Conservation (phyloP, 2,797 vertebrate genomes). For the Sebastolobus altivelis region DNA sequence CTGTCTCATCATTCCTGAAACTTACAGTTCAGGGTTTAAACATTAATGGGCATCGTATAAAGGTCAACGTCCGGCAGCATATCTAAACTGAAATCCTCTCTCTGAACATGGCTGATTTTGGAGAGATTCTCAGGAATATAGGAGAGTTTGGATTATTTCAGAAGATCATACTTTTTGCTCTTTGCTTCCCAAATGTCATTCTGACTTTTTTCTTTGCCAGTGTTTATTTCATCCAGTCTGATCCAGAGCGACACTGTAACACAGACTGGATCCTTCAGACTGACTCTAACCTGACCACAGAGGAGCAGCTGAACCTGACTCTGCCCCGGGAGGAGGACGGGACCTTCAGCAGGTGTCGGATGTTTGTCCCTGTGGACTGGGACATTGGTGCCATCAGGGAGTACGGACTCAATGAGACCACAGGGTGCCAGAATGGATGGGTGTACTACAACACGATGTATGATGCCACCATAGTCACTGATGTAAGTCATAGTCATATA, state of each 20-base stretch:
- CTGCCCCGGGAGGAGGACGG: constrained; percentile 79
- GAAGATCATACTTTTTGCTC: constrained; percentile 75
- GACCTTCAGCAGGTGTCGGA: constrained; percentile 83
- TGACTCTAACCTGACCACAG: constrained; percentile 79
- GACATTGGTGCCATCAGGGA: constrained; percentile 78
- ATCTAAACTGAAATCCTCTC: not conserved
- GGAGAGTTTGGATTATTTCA: constrained; percentile 89
- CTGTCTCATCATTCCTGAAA: not conserved
- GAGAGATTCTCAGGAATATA: constrained; percentile 78
- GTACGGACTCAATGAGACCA: constrained; percentile 81
- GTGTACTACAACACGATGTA: constrained; percentile 79
- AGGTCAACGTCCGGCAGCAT: constrained; percentile 21
- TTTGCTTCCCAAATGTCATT: constrained; percentile 77
- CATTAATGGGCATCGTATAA: constrained; percentile 58
- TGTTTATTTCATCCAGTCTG: constrained; percentile 83
- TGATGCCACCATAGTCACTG: constrained; percentile 78
- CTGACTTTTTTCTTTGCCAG: constrained; percentile 81
- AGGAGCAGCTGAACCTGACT: constrained; percentile 86
- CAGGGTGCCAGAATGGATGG: constrained; percentile 85
- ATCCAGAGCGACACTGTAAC: constrained; percentile 83
- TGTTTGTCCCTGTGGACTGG: constrained; percentile 86
- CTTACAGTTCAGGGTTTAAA: constrained; percentile 38
- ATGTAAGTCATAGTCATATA: constrained; percentile 79
- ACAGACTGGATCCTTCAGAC: constrained; percentile 85
- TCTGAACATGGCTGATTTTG: constrained; percentile 77